Conservation (phyloP, 2,113 vertebrate genomes). For the Erythrocebus patas region DNA sequence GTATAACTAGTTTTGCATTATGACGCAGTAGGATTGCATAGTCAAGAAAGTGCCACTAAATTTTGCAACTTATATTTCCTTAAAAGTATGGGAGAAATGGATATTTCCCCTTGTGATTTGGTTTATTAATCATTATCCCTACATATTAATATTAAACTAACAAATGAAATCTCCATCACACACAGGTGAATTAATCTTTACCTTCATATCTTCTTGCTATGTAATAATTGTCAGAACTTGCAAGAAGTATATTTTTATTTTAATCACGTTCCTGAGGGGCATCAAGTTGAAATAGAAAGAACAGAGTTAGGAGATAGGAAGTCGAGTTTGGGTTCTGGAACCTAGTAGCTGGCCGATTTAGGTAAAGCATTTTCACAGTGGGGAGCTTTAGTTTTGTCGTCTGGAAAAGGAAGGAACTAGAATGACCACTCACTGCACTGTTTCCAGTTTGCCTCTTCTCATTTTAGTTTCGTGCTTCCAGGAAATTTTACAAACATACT, state of each 20-base stretch:
- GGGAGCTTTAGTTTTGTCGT: neutral
- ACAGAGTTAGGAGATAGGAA: neutral
- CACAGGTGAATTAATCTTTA: slow-evolving; percentile 1
- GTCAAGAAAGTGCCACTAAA: slow-evolving; percentile 6
- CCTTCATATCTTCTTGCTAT: neutral
- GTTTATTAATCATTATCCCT: neutral
- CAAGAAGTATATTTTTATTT: neutral
- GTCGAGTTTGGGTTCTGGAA: neutral
- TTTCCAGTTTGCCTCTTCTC: neutral
- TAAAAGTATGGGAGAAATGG: neutral
- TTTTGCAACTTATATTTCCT: neutral
- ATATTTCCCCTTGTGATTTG: neutral
- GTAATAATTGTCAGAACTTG: slow-evolving; percentile 31
- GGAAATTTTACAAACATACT: neutral
- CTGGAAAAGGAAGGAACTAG: neutral
- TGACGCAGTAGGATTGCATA: neutral
- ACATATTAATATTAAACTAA: slow-evolving; percentile 7
- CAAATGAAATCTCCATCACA: slow-evolving; percentile 19
- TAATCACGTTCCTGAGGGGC: neutral
- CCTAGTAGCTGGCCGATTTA: neutral
- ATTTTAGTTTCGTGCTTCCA: neutral
- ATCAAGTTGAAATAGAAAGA: neutral
- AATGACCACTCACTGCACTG: neutral
- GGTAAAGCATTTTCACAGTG: neutral
- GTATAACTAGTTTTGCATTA: slow-evolving; percentile 24